Conservation (phyloP, 2,888 invertebrate genomes). For the Torymus auratus region DNA sequence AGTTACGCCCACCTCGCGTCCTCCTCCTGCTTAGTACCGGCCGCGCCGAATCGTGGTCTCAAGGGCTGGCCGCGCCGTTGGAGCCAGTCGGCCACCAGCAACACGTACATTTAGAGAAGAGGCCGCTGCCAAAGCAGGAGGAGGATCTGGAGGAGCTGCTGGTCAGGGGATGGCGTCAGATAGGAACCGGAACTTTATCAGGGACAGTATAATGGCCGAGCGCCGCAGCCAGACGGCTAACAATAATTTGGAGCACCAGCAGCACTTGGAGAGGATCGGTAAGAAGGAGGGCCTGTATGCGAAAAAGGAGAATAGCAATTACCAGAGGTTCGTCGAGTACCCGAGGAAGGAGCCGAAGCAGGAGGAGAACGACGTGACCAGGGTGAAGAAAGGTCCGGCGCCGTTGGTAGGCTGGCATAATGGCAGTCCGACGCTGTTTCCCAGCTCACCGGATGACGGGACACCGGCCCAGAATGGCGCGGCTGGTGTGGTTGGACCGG, state of each 20-base stretch:
- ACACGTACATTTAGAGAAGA: constrained; percentile 70
- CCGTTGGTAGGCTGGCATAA: constrained; percentile 74
- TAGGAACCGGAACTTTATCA: constrained; percentile 64
- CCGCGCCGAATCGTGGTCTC: constrained; percentile 68
- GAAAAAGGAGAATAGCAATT: constrained; percentile 62
- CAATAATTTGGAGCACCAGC: too few relatives aligned
- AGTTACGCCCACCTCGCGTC: too few relatives aligned
- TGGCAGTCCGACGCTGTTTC: constrained; percentile 70
- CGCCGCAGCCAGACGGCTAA: too few relatives aligned
- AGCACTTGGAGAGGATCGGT: background rate
- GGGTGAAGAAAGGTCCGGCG: constrained; percentile 64
- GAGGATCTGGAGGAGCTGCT: constrained; percentile 30
- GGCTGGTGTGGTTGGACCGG: background rate
- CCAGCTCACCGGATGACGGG: constrained; percentile 62
- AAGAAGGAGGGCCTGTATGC: constrained; percentile 63
- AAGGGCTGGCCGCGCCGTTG: constrained; percentile 75
- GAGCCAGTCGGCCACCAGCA: constrained; percentile 68
- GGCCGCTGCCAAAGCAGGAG: background rate
- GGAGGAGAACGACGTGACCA: constrained; percentile 20
- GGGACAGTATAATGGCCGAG: constrained; percentile 47
- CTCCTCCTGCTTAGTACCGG: constrained; percentile 28
- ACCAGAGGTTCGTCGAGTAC: constrained; percentile 60
- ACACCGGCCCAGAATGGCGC: background rate
- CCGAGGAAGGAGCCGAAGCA: constrained; percentile 48
- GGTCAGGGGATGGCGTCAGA: constrained; percentile 62